Evolutionary conservation across 2,797 vertebrate genomes (phyloP).

Genomic region (Diceros bicornis): DNA sequence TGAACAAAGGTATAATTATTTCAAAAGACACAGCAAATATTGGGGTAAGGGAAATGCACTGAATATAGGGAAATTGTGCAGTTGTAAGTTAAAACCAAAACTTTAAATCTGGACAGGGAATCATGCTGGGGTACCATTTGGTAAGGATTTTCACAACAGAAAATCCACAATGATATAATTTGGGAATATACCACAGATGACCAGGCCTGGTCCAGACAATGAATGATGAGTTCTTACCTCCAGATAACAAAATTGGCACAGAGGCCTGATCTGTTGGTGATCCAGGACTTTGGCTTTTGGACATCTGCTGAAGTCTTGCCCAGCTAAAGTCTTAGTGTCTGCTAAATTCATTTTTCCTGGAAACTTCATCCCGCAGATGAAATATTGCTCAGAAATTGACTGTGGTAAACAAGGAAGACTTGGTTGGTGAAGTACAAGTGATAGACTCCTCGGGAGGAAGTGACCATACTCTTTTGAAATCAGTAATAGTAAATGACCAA

Average conservation of each 20-base stretch:
- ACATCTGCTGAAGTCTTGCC: accelerated
- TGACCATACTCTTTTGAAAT: not conserved
- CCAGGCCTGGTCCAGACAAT: not conserved
- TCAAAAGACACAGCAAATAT: not conserved
- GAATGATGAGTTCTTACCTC: not conserved
- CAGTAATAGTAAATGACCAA: not conserved
- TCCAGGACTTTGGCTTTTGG: not conserved
- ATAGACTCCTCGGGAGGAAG: not conserved
- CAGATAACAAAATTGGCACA: no score
- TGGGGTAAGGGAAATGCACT: not conserved
- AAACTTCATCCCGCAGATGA: not conserved
- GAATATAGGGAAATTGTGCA: accelerated
- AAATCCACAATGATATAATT: not conserved
- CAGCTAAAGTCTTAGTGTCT: not conserved
- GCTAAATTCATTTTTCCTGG: not conserved
- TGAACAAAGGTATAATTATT: not conserved
- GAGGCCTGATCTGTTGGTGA: not conserved
- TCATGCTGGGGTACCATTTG: not conserved
- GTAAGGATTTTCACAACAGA: not conserved
- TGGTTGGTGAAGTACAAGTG: no score
- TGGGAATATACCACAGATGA: not conserved
- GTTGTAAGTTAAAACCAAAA: not conserved
- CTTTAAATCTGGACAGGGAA: not conserved
- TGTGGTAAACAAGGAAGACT: not conserved
- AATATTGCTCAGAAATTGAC: not conserved